Evolutionary conservation across 2,888 invertebrate genomes (phyloP), one percentile per base, ranked within the genome.

Genomic region (Lasioglossum calceatum): DNA sequence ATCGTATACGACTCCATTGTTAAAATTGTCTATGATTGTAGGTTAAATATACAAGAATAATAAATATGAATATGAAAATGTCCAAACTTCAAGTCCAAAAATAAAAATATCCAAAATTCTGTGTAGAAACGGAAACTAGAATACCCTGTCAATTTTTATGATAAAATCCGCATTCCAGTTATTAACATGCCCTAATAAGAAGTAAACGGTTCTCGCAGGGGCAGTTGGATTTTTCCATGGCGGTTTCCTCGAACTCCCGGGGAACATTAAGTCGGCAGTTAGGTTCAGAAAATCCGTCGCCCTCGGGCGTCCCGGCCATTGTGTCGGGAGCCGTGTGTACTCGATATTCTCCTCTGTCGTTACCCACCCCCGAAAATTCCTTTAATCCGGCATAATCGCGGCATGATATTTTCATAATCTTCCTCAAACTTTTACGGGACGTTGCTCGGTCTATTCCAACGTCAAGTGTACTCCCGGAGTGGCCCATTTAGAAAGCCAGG

Each of bases 341-440:
- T 79, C 83, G 67, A 74, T 84, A 80, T 84, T 77, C 84, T 73
- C 44, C 73, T 16, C 54, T 16, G 44, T 23, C 79, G 67, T 83
- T 79, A 77, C 47, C 73, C 85, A 42, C 23, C 58, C 42, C 71
- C 8, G 32, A 27, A 78, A 80, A 77, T 78, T 76, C 82, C 86
- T 82, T 82, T 81, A 86, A 86, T 78, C 86, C 74, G n/a, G 71
- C 71, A 77, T 82, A 81, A 84, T 82, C 75, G 80, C 50, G 58
- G 61, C 58, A 78, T 64, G 80, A 89, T 86, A 88, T 84, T 89
- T 88, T 83, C 82, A 89, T 88, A 85, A 86, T 82, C 82, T 79
- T 64, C 54, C 77, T 39, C n/a, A 50, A 87, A 87, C 71, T 81
- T 77, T 84, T 76, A 70, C 71, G 50, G 50, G 7, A 19, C 16